Evolutionary conservation across 1,140 invertebrate species (phyloP), one percentile per base, ranked within the genome.

Genomic region (silkworm (Bombyx mori)): DNA sequence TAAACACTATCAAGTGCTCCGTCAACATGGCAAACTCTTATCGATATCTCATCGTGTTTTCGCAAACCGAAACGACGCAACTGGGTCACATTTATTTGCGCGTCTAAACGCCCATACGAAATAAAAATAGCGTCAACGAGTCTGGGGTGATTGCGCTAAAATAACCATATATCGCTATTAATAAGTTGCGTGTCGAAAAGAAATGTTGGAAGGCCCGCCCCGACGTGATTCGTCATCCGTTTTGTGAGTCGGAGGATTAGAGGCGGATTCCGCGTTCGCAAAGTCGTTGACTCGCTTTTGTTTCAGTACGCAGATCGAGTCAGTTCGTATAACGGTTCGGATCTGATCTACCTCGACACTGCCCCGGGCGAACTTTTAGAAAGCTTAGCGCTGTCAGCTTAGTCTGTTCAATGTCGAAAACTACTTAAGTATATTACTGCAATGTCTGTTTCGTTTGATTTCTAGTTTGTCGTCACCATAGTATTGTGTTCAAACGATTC

Each of bases 1-100:
- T 75, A 71, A 87, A 87, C 78, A 77, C 82, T 86, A 84, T 84
- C 83, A 77, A 75, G 74, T 72, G 68, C 58, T 70, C 54, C 58
- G 73, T 73, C 69, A 80, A 77, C 71, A 78, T 76, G 71, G 82
- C 79, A 57, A 84, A 81, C 79, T 83, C 74, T 87, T 87, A 87
- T 86, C 82, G 52, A 68, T 65, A 64, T 62, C 61, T 59, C 52
- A 7, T 35, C 26, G 35, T 72, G 75, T 80, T 80, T 86, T 79
- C 65, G 77, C 73, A 81, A 83, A 75, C 63, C 77, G 60, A 69
- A 42, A 60, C 54, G 0, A 60, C 46, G 65, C 59, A 84, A 83
- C 76, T 80, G 61, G 81, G 81, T 86, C 80, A 80, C 60, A 69
- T 68, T 68, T 81, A 82, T 77, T 78, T 79, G 72, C 56, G 73